A percentile compares a stretch with the other conserved stretches of the same genome.
These are phyloP conservation scores for Sceloporus tristichus DNA, from an alignment of 2,113 vertebrate genomes.

Conservation along the genomic window DNA sequence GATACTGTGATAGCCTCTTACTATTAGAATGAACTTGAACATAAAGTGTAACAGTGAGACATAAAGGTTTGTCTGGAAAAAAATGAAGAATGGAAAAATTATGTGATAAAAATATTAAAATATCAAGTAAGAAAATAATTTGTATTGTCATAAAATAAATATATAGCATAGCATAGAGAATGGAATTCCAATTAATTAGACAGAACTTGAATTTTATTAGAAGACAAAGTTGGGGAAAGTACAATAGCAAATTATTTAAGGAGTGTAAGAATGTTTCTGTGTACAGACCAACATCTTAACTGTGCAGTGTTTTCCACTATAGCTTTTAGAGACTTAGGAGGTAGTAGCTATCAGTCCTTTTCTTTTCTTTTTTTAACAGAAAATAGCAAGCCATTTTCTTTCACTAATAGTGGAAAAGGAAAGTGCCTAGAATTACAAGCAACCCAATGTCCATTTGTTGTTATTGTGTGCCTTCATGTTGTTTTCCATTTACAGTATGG, in stretches of 20 bases:
- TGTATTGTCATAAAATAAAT: neutral
- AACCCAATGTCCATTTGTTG: neutral
- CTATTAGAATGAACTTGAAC: too few relatives aligned
- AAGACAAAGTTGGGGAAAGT: neutral
- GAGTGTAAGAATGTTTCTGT: neutral
- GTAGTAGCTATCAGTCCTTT: neutral
- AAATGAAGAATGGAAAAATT: neutral
- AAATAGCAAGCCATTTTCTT: neutral
- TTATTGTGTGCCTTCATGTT: too few relatives aligned
- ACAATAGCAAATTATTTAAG: neutral
- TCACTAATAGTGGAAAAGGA: neutral
- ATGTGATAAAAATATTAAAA: neutral
- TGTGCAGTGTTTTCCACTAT: neutral
- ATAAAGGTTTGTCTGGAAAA: neutral
- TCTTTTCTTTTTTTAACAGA: neutral
- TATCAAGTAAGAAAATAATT: neutral
- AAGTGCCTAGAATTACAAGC: neutral
- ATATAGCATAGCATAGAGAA: neutral
- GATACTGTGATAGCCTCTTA: too few relatives aligned
- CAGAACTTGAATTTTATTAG: neutral
- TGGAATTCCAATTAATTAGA: neutral
- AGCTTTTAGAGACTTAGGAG: neutral
- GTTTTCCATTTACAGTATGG: too few relatives aligned
- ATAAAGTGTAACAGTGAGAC: neutral
- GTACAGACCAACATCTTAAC: neutral